Evolutionary conservation across 2,888 invertebrate genomes (phyloP).

Genomic region (Caradrina kadenii): DNA sequence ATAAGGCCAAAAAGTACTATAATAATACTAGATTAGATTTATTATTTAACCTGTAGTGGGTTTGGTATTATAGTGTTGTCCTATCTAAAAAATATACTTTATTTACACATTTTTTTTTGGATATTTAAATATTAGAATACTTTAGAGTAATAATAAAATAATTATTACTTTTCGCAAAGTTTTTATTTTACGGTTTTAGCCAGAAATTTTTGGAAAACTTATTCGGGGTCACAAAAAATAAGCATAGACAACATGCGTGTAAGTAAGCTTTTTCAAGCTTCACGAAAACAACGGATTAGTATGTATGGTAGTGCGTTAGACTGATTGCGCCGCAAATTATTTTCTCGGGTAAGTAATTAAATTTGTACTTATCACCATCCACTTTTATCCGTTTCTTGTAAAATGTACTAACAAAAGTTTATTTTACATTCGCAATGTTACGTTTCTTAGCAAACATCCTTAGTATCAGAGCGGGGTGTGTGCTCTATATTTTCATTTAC

Average conservation of each 20-base stretch:
- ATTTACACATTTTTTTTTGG: not conserved
- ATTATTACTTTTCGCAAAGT: not conserved
- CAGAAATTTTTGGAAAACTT: not conserved
- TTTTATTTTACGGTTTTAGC: not conserved
- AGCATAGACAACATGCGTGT: constrained; percentile 80
- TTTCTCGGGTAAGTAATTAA: constrained; percentile 85
- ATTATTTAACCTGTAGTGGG: too few relatives aligned
- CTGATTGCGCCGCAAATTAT: constrained; percentile 92
- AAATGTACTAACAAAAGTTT: constrained; percentile 30
- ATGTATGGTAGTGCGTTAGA: constrained; percentile 91
- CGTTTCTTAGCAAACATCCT: constrained; percentile 50
- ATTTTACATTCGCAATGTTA: constrained; percentile 31
- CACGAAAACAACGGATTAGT: constrained; percentile 91
- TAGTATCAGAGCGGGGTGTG: constrained; percentile 71
- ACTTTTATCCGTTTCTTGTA: constrained; percentile 17
- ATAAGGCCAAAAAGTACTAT: too few relatives aligned
- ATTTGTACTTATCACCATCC: constrained; percentile 38
- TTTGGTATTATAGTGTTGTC: constrained; percentile 2
- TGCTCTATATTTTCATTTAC: constrained; percentile 70
- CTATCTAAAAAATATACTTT: not conserved
- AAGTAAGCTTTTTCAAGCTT: constrained; percentile 88
- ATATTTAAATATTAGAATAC: not conserved
- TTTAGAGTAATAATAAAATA: not conserved
- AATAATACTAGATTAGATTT: too few relatives aligned
- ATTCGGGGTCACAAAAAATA: constrained; percentile 23